Conservation (phyloP, 2,797 vertebrate species). For the Otolemur crassicaudatus region DNA sequence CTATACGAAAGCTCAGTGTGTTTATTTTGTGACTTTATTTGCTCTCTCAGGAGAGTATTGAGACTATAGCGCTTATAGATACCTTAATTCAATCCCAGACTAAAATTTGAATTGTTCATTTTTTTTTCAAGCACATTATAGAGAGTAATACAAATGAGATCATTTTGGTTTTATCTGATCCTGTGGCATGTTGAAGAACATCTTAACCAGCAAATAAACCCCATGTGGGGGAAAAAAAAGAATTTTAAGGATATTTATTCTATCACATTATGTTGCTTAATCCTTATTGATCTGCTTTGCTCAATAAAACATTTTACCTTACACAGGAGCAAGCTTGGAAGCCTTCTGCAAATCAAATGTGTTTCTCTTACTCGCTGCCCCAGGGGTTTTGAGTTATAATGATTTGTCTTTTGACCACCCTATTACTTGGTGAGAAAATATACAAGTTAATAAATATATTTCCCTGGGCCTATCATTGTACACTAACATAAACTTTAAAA, state of each 20-base stretch:
- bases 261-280: slow-evolving; percentile 41
- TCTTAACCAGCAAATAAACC: background rate
- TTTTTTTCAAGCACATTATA: slow-evolving; percentile 43
- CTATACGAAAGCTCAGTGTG: background rate
- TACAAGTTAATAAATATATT: slow-evolving; percentile 44
- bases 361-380: slow-evolving; percentile 30
- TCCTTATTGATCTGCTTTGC: slow-evolving; percentile 55
- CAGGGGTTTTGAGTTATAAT: slow-evolving; percentile 25
- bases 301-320: slow-evolving; percentile 58
- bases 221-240: background rate
- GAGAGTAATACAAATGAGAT: slow-evolving; percentile 42
- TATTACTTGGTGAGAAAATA: slow-evolving; percentile 56
- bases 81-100: slow-evolving; percentile 54
- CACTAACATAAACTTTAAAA: slow-evolving; percentile 36
- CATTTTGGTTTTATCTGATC: background rate
- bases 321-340: slow-evolving; percentile 41
- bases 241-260: background rate
- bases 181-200: background rate
- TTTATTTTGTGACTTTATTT: slow-evolving; percentile 54
- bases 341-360: slow-evolving; percentile 17
- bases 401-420: slow-evolving; percentile 40
- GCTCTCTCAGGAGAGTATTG: slow-evolving; percentile 27
- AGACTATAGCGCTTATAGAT: background rate
- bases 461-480: background rate
- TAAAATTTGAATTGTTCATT: slow-evolving; percentile 31